Evolutionary conservation across 1,140 invertebrate genomes (phyloP).

Genomic region (Heliconius hermathena): DNA sequence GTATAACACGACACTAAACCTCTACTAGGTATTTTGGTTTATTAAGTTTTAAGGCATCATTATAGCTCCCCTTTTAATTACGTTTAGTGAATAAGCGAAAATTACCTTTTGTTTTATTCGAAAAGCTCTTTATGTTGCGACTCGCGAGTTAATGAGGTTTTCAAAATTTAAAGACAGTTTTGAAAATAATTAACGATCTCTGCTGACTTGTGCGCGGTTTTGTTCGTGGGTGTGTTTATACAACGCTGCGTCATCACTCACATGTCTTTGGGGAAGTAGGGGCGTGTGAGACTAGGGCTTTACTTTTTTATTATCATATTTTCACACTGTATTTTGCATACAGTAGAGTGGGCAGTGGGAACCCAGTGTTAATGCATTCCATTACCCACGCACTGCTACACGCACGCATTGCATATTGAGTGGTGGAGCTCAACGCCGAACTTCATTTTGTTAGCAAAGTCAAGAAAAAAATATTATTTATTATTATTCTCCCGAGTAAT

Average conservation of each 20-base stretch:
- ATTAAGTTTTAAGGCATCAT: conserved; percentile 52
- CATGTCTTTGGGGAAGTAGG: conserved; percentile 8
- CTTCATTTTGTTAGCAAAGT: no score
- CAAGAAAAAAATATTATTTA: no score
- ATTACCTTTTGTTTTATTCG: conserved; percentile 65
- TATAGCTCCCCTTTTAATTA: conserved; percentile 61
- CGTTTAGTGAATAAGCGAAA: conserved; percentile 69
- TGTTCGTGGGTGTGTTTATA: conserved; percentile 26
- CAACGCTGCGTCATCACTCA: conserved; percentile 18
- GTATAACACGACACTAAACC: conserved; percentile 21
- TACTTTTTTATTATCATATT: neutral
- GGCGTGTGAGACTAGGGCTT: neutral
- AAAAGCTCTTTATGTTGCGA: conserved; percentile 56
- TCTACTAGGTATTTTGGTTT: conserved; percentile 34
- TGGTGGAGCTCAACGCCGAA: neutral
- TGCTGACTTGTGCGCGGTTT: conserved; percentile 43
- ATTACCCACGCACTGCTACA: no score
- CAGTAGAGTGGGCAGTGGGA: neutral
- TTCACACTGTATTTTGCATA: neutral
- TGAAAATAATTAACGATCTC: conserved; percentile 65
- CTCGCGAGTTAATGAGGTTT: conserved; percentile 65
- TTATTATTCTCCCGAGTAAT: no score
- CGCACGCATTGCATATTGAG: neutral
- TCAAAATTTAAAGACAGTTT: conserved; percentile 66
- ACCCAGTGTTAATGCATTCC: neutral